Percentiles rank a stretch among this genome's conserved stretches.
Conservation (phyloP, 2,113 vertebrate genomes). For the Sarotherodon lohbergeri region DNA sequence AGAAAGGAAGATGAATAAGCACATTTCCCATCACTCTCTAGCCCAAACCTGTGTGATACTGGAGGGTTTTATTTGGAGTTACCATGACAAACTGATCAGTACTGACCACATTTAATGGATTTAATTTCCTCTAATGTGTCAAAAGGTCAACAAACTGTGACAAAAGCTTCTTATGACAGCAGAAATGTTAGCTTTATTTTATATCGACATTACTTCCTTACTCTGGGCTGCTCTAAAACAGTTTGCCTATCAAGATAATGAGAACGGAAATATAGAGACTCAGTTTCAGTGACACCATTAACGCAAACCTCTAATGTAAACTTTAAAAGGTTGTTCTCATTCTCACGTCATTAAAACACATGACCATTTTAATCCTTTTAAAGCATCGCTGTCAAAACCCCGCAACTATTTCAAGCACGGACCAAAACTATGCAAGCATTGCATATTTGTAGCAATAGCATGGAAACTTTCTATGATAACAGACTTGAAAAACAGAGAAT, state of each 20-base stretch:
- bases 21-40: neutral
- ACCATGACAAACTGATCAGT: neutral
- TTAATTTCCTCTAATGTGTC: neutral
- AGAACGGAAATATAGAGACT: neutral
- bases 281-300: neutral
- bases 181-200: neutral
- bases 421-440: neutral
- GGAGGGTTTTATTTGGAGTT: neutral
- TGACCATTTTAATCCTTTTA: neutral
- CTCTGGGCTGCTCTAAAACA: neutral
- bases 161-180: neutral
- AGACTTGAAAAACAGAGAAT: neutral
- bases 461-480: neutral
- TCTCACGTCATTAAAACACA: neutral
- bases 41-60: neutral
- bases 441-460: neutral
- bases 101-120: neutral
- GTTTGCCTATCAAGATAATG: fast-evolving
- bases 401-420: fast-evolving
- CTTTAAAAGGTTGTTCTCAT: neutral
- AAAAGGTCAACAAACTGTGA: neutral
- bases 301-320: neutral
- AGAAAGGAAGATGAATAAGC: neutral
- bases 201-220: neutral
- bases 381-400: neutral